phyloP scores from a whole-genome alignment of 2,888 invertebrate genomes.

The Nemurella pictetii region DNA sequence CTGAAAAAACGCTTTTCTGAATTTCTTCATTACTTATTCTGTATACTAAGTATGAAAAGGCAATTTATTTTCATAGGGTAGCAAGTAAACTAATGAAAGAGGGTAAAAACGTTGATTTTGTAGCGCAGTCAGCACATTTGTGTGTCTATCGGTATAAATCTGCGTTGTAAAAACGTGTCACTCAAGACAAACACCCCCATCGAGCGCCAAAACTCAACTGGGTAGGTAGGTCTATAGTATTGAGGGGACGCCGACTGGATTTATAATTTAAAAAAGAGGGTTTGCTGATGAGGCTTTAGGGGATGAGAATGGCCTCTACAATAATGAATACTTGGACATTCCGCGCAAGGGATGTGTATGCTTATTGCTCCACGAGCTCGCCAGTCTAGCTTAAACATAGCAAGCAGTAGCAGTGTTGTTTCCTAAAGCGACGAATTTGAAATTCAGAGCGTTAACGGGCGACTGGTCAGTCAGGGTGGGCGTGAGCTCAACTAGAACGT shows the following conservation, averaged over 20 bases:
- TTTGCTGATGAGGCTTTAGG: neutral
- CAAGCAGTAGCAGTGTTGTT: neutral
- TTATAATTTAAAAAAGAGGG: slow-evolving; percentile 9
- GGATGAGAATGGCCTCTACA: neutral
- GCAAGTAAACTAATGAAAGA: slow-evolving; percentile 36
- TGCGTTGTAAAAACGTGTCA: neutral
- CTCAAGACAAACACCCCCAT: neutral
- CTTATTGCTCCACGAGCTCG: neutral
- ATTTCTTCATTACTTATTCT: slow-evolving; percentile 9
- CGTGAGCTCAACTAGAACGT: no score
- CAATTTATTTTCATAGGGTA: slow-evolving; percentile 6
- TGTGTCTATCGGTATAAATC: neutral
- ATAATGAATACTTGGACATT: slow-evolving; percentile 23
- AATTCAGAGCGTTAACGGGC: neutral
- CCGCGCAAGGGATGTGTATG: neutral
- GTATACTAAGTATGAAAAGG: neutral
- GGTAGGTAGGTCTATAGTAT: neutral
- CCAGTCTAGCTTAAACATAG: neutral
- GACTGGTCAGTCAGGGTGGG: neutral
- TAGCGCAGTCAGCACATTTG: neutral
- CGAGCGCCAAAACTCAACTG: neutral
- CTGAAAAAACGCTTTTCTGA: slow-evolving; percentile 12
- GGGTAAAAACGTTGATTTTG: slow-evolving; percentile 36
- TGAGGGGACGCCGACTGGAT: neutral
- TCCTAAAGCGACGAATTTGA: neutral